Conservation (phyloP, 1,140 invertebrate species). For the Brachionus sp. region DNA sequence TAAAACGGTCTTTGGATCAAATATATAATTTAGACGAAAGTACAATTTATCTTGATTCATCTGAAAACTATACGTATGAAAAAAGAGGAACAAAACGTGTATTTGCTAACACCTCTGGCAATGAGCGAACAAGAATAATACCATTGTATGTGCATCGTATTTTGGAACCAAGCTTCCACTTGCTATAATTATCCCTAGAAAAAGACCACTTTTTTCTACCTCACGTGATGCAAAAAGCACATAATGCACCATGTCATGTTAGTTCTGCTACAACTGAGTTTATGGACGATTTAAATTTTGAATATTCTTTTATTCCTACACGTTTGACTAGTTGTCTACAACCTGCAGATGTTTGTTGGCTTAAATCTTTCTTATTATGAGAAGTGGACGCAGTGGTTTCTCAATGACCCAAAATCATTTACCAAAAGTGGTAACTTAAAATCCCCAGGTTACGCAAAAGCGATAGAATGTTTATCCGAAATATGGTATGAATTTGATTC, state of each 20-base stretch:
- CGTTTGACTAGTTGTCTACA: not conserved
- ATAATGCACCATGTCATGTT: no score
- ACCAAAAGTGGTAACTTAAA: not conserved
- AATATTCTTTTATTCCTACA: not conserved
- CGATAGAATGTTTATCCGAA: not conserved
- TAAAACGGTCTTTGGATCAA: no score
- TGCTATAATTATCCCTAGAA: no score
- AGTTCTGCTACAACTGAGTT: no score
- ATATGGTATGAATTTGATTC: not conserved
- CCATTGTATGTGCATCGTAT: no score
- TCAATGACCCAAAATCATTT: not conserved
- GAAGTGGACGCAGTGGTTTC: not conserved
- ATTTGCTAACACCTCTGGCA: no score
- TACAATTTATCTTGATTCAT: not conserved
- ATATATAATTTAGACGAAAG: not conserved
- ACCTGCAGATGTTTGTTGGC: not conserved
- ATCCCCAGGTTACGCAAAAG: not conserved
- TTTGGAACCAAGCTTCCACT: no score
- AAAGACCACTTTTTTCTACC: no score
- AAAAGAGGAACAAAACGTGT: not conserved
- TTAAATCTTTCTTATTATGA: not conserved
- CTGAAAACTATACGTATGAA: not conserved
- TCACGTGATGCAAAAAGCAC: no score
- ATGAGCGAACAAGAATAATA: no score
- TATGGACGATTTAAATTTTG: not conserved